A percentile compares a stretch with the other conserved stretches of the same genome.
Conservation (phyloP, 2,113 vertebrate genomes). For the Ascaphus truei region DNA sequence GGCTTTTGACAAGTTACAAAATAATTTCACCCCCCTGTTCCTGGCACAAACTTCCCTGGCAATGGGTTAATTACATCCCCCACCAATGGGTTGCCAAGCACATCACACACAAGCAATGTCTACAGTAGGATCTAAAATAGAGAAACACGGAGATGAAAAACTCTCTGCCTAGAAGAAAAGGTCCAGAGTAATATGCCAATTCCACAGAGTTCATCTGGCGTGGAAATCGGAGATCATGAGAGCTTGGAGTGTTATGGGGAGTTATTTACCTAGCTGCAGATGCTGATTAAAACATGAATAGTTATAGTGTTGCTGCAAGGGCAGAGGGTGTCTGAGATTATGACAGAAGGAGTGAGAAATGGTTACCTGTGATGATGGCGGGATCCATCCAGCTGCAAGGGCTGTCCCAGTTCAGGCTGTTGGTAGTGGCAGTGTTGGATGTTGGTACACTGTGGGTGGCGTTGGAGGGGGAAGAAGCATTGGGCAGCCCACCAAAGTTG, state of each 20-base stretch:
- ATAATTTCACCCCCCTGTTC: neutral
- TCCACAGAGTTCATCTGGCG: no score
- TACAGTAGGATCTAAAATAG: no score
- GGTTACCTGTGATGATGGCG: conserved; percentile 97
- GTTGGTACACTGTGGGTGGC: conserved; percentile 93
- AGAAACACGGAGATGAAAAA: no score
- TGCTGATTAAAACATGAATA: conserved; percentile 1
- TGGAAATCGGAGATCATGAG: no score
- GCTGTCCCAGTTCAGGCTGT: conserved; percentile 96
- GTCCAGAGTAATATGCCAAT: no score
- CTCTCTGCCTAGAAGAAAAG: no score
- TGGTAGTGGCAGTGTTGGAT: conserved; percentile 79
- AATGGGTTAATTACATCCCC: no score
- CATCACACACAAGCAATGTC: no score
- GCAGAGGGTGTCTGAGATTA: neutral
- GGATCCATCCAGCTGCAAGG: conserved; percentile 99
- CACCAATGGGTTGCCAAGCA: no score
- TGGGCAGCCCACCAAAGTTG: conserved; percentile 98
- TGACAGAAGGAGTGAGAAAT: conserved; percentile 58
- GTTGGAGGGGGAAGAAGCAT: conserved; percentile 92
- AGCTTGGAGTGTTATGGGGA: neutral
- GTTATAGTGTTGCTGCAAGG: neutral
- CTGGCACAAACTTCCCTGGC: no score
- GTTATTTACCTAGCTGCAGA: neutral
- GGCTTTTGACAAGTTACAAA: conserved; percentile 43